Evolutionary conservation across 2,888 invertebrate species (phyloP), one percentile per base, ranked within the genome.

Genomic region (Lymantria monacha): DNA sequence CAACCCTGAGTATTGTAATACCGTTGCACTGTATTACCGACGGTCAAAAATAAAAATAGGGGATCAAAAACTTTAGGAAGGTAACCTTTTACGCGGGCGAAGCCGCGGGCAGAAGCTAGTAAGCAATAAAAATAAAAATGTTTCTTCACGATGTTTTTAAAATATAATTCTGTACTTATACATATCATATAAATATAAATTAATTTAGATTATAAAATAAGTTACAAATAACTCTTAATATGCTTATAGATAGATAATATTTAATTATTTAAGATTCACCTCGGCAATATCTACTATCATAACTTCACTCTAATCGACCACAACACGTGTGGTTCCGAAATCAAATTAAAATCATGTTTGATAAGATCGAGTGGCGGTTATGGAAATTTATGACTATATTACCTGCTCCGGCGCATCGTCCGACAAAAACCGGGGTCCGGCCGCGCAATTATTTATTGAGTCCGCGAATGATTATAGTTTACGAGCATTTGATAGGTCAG

Each of bases 381-480:
- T 90, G 89, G 87, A 89, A 90, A 91, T 91, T 91, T 91, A 90
- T 91, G 91, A 90, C 91, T 91, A 90, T 91, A 91, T 91, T 91
- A 91, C 90, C 89, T 90, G 90, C 87, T 86, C 87, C 70, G 75
- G 84, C 87, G 88, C 90, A 87, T 79, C 81, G 72, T 74, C 83
- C 82, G 82, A 85, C 85, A 85, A 88, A 85, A 88, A 87, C 83
- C 83, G 80, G 86, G 80, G 73, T 81, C 82, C 83, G 79, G 78
- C 81, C 75, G 72, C 78, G 83, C 83, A 89, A 88, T 90, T 90
- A 90, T 91, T 90, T 88, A 89, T 88, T 82, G 83, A 81, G 77
- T 76, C 87, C 81, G 84, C 87, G 77, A 87, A 87, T 89, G 86
- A 90, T 90, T 91, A 90, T 87, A 86, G 87, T 89, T 88, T 87